These are phyloP conservation scores for Amblyornis subalaris DNA, from an alignment of 2,113 vertebrate species.

Conservation along the genomic window DNA sequence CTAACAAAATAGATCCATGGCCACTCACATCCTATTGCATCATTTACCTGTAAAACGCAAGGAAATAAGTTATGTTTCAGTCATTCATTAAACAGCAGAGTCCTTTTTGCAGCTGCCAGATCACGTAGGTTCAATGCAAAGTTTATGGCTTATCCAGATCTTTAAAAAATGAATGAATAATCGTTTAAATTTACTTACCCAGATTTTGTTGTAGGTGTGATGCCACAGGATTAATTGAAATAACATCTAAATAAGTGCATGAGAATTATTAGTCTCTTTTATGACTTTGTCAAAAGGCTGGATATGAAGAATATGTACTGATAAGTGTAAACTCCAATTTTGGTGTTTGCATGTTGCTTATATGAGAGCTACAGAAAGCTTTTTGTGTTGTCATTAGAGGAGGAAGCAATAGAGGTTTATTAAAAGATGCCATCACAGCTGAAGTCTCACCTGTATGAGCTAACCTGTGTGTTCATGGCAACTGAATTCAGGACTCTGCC, in stretches of 20 bases:
- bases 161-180: not conserved
- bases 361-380: not conserved
- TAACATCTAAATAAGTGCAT: not conserved
- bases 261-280: not conserved
- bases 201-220: not conserved
- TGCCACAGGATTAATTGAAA: not conserved
- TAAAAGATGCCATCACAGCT: not conserved
- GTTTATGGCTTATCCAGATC: not conserved
- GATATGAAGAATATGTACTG: not conserved
- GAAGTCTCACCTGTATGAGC: constrained; percentile 25
- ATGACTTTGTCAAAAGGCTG: not conserved
- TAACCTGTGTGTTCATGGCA: constrained; percentile 78
- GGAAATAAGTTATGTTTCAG: constrained; percentile 78
- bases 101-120: constrained; percentile 71
- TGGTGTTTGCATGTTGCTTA: not conserved
- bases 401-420: not conserved
- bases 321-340: fast-evolving
- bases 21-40: constrained; percentile 95
- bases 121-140: constrained; percentile 54
- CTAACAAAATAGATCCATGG: constrained; percentile 99
- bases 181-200: constrained; percentile 7
- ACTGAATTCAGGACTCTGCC: constrained; percentile 72
- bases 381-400: not conserved
- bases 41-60: constrained; percentile 89
- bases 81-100: constrained; percentile 69